Base-by-base conservation (phyloP, 2,888 invertebrate species). In the Sicus ferrugineus region DNA sequence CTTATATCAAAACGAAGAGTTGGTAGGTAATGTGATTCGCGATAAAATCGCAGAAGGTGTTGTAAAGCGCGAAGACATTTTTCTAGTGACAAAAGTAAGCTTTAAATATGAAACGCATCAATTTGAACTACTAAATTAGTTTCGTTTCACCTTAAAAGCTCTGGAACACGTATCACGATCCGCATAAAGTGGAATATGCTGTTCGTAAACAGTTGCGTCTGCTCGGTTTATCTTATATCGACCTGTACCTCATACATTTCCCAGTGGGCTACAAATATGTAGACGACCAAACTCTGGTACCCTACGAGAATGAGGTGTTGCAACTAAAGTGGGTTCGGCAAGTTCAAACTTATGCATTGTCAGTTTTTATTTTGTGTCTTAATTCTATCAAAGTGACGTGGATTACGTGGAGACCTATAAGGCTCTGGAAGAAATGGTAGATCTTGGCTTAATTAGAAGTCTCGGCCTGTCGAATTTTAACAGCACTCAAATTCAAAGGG, bases 401-500 rank as follows among this genome's bases (percentile, higher is more conserved):
- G 92, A 93, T 83, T 93, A 89, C 79, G 78, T 93, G 23, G 94
- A 91, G 76, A 92, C 93, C 0, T 93, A 92, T 89, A 89, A 89
- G 78, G 93, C 88, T 0, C 89, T 96, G 91, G 95, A 96, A 82
- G 85, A 88, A 21, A 87, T 93, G 6, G 89, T 90, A 3, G 86
- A 89, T 65, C 86, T 88, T 74, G 94, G 94, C 0, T 86, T 93
- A 11, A 88, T 89, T 0, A 90, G 88, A 76, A 91, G 92, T 75
- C 92, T 96, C 78, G 96, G 96, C 0, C 77, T 96, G 3, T 94
- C 94, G 31, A 96, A 96, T 85, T 96, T 96, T 82, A 96, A 93
- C 83, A 89, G 87, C 73, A 84, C 87, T 52, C 96, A 96, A 84
- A 85, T 94, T 3, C 88, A 91, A 63, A 86, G 92, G 67, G 78